These are phyloP conservation scores for Aramus guarauna DNA, from an alignment of 2,113 vertebrate genomes.

Conservation along the genomic window DNA sequence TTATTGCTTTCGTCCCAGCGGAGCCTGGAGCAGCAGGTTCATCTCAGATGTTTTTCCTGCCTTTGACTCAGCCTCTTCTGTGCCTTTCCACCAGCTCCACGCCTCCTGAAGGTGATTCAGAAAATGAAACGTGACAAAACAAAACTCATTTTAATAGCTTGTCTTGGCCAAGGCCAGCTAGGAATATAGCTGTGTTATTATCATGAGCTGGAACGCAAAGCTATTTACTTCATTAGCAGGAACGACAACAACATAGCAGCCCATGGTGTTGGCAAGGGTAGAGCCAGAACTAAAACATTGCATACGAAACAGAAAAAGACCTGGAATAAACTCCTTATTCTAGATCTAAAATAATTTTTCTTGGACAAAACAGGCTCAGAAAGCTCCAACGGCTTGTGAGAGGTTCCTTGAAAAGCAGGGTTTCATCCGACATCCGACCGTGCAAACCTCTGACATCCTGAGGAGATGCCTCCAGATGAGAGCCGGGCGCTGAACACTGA, in stretches of 20 bases:
- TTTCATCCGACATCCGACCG: not conserved
- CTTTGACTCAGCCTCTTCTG: not conserved
- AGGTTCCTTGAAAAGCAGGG: not conserved
- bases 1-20: not conserved
- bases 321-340: not conserved
- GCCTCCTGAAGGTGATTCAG: constrained; percentile 22
- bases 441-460: not conserved
- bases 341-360: not conserved
- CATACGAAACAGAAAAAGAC: not conserved
- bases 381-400: not conserved
- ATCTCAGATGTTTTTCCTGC: not conserved
- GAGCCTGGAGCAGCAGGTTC: not conserved
- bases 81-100: not conserved
- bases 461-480: not conserved
- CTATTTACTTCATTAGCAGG: constrained; percentile 29
- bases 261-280: not conserved
- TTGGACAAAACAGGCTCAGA: not conserved
- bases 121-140: constrained; percentile 27
- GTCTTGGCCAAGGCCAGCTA: not conserved
- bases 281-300: not conserved
- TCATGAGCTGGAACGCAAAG: not conserved
- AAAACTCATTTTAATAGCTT: constrained; percentile 34
- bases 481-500: not conserved
- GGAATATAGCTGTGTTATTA: constrained; percentile 19
- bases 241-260: constrained; percentile 20